A percentile compares a stretch with the other conserved stretches of the same genome.
Evolutionary conservation across 2,797 vertebrate genomes (phyloP).

Genomic region (Chromis chromis): DNA sequence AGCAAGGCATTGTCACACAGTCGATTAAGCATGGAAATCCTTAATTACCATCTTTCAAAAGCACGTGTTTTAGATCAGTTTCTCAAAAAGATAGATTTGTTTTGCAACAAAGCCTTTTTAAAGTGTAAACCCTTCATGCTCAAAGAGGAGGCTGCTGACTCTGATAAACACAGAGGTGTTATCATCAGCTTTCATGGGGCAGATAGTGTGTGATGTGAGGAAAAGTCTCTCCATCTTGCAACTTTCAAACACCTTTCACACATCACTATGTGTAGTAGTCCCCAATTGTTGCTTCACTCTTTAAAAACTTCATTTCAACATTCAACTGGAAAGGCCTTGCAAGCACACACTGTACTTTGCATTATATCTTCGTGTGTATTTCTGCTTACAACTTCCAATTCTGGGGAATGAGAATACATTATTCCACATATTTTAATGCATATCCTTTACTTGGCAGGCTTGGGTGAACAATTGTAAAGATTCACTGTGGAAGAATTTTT

Average conservation of each 20-base stretch:
- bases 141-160: slow-evolving; percentile 11
- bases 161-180: neutral
- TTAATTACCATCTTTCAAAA: neutral
- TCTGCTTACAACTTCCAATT: slow-evolving; percentile 26
- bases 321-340: slow-evolving; percentile 16
- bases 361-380: neutral
- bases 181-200: slow-evolving; percentile 9
- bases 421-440: slow-evolving; percentile 50
- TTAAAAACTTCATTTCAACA: neutral
- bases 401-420: slow-evolving; percentile 21
- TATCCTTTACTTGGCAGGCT: slow-evolving; percentile 38
- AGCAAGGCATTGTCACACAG: too few species aligned
- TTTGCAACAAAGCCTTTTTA: too few species aligned
- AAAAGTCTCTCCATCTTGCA: neutral
- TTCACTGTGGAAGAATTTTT: neutral
- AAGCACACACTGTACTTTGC: slow-evolving; percentile 1
- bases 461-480: slow-evolving; percentile 17
- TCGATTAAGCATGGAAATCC: neutral
- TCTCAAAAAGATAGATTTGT: neutral
- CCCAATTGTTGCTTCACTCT: neutral
- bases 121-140: neutral
- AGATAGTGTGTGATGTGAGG: slow-evolving; percentile 9
- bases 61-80: neutral
- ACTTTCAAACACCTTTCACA: slow-evolving; percentile 19
- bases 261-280: slow-evolving; percentile 11